phyloP scores from a whole-genome alignment of 1,140 invertebrate species.

The Rhagoletis pomonella region DNA sequence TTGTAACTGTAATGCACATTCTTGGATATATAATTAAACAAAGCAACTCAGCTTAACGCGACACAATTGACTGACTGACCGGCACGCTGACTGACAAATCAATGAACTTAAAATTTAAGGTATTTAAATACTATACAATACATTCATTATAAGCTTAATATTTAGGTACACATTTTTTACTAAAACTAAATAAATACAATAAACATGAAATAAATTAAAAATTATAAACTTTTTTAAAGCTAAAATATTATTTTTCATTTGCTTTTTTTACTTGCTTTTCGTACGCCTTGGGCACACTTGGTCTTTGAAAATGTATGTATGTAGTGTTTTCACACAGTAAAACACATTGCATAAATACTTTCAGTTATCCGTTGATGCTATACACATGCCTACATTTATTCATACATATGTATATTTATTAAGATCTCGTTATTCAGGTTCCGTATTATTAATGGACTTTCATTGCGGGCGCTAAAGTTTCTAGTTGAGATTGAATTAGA shows the following conservation, averaged over 20 bases:
- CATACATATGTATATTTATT: background rate
- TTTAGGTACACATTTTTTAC: slow-evolving; percentile 33
- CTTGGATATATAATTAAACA: slow-evolving; percentile 40
- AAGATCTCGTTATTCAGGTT: background rate
- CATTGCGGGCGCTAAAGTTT: slow-evolving; percentile 28
- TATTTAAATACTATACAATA: slow-evolving; percentile 11
- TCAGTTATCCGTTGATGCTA: background rate
- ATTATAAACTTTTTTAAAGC: slow-evolving; percentile 3
- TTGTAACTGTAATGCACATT: slow-evolving; percentile 42
- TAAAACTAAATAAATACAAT: slow-evolving; percentile 46
- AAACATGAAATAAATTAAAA: slow-evolving; percentile 41
- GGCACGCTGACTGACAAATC: background rate
- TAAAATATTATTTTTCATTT: slow-evolving; percentile 34
- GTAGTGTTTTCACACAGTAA: background rate
- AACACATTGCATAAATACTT: background rate
- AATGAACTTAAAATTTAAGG: slow-evolving; percentile 33
- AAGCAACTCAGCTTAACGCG: slow-evolving; percentile 5
- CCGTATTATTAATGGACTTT: slow-evolving; percentile 14
- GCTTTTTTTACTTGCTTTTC: background rate
- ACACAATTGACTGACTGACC: slow-evolving; percentile 7
- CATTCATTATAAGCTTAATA: slow-evolving; percentile 7
- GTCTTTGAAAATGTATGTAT: background rate
- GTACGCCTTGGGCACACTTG: background rate
- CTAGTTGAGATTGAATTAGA: slow-evolving; percentile 9
- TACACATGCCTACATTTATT: background rate